These are phyloP conservation scores for Chaetops frenatus DNA, from an alignment of 2,113 vertebrate species.

Conservation along the genomic window DNA sequence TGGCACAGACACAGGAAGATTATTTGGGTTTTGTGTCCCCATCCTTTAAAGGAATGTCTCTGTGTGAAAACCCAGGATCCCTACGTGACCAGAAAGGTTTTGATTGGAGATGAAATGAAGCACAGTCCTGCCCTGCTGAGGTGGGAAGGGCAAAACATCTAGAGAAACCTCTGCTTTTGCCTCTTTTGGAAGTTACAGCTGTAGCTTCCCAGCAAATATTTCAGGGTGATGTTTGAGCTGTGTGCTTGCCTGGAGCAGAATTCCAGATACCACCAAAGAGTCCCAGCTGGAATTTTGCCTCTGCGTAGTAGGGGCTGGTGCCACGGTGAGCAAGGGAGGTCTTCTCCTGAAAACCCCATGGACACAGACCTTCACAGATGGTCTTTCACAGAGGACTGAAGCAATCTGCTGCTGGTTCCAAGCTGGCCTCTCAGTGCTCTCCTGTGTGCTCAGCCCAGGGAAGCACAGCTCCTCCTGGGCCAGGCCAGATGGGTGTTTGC, in stretches of 20 bases:
- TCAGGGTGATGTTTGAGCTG: neutral
- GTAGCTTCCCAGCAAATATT: neutral
- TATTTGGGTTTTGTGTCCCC: neutral
- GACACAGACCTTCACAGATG: neutral
- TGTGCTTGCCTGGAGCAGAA: neutral
- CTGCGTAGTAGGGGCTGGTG: neutral
- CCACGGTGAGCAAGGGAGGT: neutral
- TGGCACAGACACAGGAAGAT: neutral
- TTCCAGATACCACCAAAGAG: neutral
- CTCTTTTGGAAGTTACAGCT: neutral
- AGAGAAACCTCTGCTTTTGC: neutral
- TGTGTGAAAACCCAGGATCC: neutral
- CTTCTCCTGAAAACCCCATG: neutral
- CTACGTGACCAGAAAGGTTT: neutral
- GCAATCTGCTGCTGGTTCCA: neutral
- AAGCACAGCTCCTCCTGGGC: neutral
- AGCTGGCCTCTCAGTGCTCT: neutral
- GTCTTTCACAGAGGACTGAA: neutral
- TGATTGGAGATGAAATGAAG: neutral
- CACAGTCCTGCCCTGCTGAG: neutral
- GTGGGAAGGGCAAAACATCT: neutral
- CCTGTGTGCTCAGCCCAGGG: neutral
- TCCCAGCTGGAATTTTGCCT: neutral
- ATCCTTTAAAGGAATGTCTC: neutral
- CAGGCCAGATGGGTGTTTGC: neutral